Evolutionary conservation across 2,888 invertebrate genomes (phyloP).

Genomic region (Tridacna gigas): DNA sequence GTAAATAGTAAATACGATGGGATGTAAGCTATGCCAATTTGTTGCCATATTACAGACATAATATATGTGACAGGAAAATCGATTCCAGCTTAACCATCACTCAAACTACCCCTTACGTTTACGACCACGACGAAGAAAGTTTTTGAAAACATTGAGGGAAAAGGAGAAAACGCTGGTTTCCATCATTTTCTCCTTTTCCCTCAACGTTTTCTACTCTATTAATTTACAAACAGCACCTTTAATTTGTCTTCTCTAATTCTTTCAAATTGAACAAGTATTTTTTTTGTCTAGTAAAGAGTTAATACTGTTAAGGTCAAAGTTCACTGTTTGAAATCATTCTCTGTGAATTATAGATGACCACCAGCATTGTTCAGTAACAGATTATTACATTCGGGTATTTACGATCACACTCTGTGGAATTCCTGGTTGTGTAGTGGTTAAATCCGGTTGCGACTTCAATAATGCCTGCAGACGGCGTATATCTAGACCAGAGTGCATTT

Average conservation of each 20-base stretch:
- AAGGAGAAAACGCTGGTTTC: background rate
- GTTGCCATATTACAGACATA: no score
- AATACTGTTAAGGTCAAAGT: background rate
- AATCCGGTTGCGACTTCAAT: no score
- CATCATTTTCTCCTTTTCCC: background rate
- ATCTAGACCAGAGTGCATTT: no score
- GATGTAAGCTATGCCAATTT: no score
- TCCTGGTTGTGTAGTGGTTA: no score
- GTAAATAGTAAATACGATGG: no score
- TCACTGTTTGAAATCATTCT: background rate
- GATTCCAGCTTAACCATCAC: no score
- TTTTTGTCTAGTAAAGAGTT: background rate
- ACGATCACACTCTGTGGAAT: no score
- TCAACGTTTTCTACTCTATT: no score
- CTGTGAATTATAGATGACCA: constrained; percentile 1
- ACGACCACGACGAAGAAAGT: background rate
- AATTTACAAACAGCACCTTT: background rate
- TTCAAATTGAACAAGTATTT: background rate
- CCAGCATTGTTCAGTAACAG: background rate
- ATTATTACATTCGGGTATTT: background rate
- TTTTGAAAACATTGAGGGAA: background rate
- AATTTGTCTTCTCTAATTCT: background rate
- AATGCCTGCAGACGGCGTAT: no score
- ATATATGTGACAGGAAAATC: no score
- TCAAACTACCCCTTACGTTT: background rate